These are phyloP conservation scores for Macropus fuliginosus DNA, from an alignment of 2,797 vertebrate species.

Conservation along the genomic window DNA sequence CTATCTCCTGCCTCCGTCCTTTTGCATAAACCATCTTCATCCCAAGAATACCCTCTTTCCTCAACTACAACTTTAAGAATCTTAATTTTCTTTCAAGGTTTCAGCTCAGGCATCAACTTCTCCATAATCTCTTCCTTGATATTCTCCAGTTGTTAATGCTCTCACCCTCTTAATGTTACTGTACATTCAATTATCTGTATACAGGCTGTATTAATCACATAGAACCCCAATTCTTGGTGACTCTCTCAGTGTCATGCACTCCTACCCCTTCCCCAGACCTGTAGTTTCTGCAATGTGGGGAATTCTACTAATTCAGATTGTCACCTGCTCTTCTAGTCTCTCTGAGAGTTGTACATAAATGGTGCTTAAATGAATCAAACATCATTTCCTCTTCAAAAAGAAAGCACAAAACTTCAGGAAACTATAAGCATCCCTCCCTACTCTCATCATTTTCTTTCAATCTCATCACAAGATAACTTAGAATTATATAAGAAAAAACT, in stretches of 20 bases:
- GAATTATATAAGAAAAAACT: neutral
- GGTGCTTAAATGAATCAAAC: neutral
- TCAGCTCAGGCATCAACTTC: neutral
- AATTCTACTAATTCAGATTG: neutral
- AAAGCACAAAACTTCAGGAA: neutral
- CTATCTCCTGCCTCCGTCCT: neutral
- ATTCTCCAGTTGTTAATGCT: neutral
- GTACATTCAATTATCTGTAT: neutral
- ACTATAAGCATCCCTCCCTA: neutral
- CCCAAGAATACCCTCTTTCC: neutral
- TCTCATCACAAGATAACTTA: neutral
- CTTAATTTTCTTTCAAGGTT: neutral
- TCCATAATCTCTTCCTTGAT: neutral
- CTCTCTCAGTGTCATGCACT: neutral
- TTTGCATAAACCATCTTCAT: neutral
- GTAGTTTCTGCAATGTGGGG: neutral
- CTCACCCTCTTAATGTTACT: neutral
- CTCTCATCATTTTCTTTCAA: neutral
- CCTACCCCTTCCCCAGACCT: neutral
- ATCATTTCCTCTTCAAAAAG: neutral
- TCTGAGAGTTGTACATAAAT: neutral
- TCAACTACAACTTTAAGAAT: neutral
- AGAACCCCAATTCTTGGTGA: neutral
- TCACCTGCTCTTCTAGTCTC: neutral
- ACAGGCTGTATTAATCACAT: neutral